Evolutionary conservation across 2,113 vertebrate species (phyloP).

Genomic region (Psettodes erumei): DNA sequence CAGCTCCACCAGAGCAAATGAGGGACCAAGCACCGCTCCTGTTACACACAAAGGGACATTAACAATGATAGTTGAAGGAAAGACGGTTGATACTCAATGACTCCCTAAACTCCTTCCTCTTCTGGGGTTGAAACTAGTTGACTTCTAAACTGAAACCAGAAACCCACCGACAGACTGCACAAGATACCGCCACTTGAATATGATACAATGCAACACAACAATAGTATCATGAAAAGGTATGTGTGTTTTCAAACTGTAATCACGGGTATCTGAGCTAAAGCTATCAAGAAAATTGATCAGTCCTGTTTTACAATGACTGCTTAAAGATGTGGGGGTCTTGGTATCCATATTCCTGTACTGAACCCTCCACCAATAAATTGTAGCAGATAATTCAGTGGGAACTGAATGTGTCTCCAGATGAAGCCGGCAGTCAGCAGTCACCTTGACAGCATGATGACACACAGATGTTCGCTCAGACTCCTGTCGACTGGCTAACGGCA

Average conservation of each 20-base stretch:
- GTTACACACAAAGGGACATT: conserved; percentile 22
- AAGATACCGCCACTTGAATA: too few relatives aligned
- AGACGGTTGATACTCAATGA: too few relatives aligned
- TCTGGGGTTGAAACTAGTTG: too few relatives aligned
- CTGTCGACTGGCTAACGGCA: conserved; percentile 21
- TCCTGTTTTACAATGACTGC: neutral
- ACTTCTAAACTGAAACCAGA: too few relatives aligned
- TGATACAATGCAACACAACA: too few relatives aligned
- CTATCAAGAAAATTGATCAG: too few relatives aligned
- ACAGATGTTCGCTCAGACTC: conserved; percentile 24
- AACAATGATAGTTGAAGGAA: neutral
- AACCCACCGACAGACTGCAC: too few relatives aligned
- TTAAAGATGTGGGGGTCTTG: neutral
- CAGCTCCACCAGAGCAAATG: neutral
- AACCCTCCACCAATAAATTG: neutral
- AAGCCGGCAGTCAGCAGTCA: neutral
- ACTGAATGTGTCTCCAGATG: neutral
- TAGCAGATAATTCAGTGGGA: neutral
- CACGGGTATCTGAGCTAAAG: too few relatives aligned
- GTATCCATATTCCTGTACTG: too few relatives aligned
- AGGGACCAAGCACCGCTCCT: neutral
- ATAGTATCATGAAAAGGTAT: too few relatives aligned
- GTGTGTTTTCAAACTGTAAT: too few relatives aligned
- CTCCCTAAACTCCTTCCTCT: too few relatives aligned
- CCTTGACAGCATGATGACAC: conserved; percentile 28